Percentiles rank a stretch among this genome's conserved stretches.
phyloP scores from a whole-genome alignment of 2,888 invertebrate species.

The Caenorhabditis afra region DNA sequence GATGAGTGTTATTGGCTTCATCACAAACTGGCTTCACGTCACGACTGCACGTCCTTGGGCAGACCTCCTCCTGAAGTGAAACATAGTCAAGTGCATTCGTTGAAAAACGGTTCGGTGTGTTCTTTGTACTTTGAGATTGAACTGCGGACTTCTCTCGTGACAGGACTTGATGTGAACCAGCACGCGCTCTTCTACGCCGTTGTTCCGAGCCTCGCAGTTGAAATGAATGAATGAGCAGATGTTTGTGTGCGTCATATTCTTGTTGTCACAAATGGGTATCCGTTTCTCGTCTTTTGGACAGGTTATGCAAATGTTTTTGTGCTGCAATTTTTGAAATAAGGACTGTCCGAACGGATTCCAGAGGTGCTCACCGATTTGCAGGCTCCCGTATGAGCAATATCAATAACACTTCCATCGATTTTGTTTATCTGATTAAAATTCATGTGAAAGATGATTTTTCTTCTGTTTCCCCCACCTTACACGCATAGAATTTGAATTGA shows the following conservation, averaged over 20 bases:
- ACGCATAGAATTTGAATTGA: conserved; percentile 71
- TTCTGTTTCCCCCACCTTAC: conserved; percentile 57
- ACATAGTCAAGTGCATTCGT: not conserved
- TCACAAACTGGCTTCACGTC: conserved; percentile 75
- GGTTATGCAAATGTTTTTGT: conserved; percentile 39
- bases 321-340: conserved; percentile 36
- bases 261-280: conserved; percentile 64
- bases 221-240: conserved; percentile 73
- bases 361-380: conserved; percentile 37
- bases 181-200: conserved; percentile 68
- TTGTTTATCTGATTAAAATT: conserved; percentile 58
- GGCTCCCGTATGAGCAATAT: conserved; percentile 53
- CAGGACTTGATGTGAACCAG: conserved; percentile 76
- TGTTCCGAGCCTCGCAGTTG: conserved; percentile 71
- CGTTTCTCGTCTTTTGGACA: conserved; percentile 58
- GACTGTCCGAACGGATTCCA: too few species aligned
- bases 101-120: not conserved
- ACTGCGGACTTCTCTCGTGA: conserved; percentile 66
- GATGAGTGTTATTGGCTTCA: conserved; percentile 75
- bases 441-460: too few species aligned
- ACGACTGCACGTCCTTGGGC: conserved; percentile 58
- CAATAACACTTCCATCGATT: conserved; percentile 58
- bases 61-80: conserved; percentile 52
- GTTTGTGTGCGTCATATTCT: conserved; percentile 69
- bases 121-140: conserved; percentile 59